Base-by-base conservation (phyloP, 2,888 invertebrate species). In the Thumatha senex region DNA sequence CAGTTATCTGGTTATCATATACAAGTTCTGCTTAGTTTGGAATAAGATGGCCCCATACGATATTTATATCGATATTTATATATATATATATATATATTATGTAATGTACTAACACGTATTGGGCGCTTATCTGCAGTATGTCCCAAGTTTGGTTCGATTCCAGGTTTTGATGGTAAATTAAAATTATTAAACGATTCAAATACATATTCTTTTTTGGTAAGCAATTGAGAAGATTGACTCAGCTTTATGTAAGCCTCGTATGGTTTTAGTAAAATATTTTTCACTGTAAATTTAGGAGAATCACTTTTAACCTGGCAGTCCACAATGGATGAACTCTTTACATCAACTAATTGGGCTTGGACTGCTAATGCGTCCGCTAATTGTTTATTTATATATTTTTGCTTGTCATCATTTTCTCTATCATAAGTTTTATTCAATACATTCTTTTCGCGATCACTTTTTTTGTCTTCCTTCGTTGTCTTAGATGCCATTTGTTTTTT, bases 271-370 rank as follows among this genome's bases (percentile, higher is more conserved):
- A 7, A 12, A 13, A 29, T 18, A 29, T 35, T 40, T 18, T 14
- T 50, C 1, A 50, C 45, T 12, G 40, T 14, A 10, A 12, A 45
- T 36, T 50, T 50, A 30, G 35, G 15, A 10, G 34, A 15, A 13
- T 33, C 13, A 34, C 24, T 49, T 14, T 39, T 43, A 7, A 14
- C 35, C 3, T 50, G 34, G 40, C 50, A 45, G 10, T 40, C 35
- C 1, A 33, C 5, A 39, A 31, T 33, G 7, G 35, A 34, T 3
- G 43, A 44, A 29, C 43, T 44, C 11, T 24, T 13, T 35, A 7
- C 10, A 0, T 44, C 13, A 13, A 35, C 12, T 12, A 35, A 5
- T 7, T 9, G 24, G 1, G 13, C 7, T 13, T 12, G 24, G 11
- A 12, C 5, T 11, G 34, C 24, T 12, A 44, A 44, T 35, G 43